Evolutionary conservation across 2,888 invertebrate genomes (phyloP), one percentile per base, ranked within the genome.

Genomic region (Drosophila monieri): DNA sequence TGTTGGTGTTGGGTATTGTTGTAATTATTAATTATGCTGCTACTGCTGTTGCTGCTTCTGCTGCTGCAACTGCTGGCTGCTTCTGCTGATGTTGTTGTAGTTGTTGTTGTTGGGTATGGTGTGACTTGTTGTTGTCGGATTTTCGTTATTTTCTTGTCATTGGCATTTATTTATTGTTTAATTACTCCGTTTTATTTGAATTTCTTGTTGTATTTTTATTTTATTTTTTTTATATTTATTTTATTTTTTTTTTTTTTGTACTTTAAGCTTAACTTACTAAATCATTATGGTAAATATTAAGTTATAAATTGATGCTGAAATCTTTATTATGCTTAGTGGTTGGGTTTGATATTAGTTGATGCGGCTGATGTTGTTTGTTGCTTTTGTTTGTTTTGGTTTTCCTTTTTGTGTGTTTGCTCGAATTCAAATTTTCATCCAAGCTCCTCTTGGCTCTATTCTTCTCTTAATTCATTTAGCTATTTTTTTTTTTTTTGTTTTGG

Each of bases 271-370:
- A 85, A 80, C 73, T 85, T 85, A 80, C 80, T 85, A 85, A 66
- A 83, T 83, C 85, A 85, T 83, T 74, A 76, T 80, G 57, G 49
- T 67, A 51, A 51, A 58, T 80, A 73, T 79, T 73, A 41, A 56
- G 66, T 72, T 66, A 66, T 56, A 53, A 57, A 55, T 65, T 56
- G 53, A 64, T 73, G 44, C 67, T 77, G 48, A 54, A 58, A 52
- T 77, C 67, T 55, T 49, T 84, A 76, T 84, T 84, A 41, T 58
- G 58, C 58, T 58, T 47, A 58, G 37, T 60, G 46, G 39, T 86
- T 78, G 79, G 81, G 74, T 84, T 84, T 84, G 84, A 84, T 84
- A 84, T 79, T 86, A 86, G 85, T 81, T 86, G 86, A 76, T 80
- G 81, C 77, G 73, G 71, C 67, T 78, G 75, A 75, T 75, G 75